Conservation (phyloP, 2,113 vertebrate species). For the Barnardius zonarius region DNA sequence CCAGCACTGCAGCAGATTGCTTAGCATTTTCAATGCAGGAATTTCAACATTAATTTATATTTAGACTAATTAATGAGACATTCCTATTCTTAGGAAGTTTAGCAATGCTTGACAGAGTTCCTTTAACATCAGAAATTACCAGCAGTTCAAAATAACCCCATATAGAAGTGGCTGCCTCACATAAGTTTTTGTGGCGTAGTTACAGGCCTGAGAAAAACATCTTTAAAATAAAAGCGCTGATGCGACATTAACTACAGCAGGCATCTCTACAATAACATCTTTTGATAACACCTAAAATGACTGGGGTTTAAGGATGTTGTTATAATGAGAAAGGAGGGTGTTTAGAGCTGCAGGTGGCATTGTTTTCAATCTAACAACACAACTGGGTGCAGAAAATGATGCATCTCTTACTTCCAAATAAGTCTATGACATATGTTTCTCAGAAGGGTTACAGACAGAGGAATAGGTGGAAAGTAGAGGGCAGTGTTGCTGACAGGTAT, state of each 20-base stretch:
- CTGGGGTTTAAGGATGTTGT: constrained; percentile 55
- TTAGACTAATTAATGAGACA: neutral
- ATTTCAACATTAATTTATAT: neutral
- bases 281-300: constrained; percentile 70
- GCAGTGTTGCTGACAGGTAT: neutral
- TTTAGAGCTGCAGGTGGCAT: constrained; percentile 59
- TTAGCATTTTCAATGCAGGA: neutral
- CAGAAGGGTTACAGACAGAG: neutral
- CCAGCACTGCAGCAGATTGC: neutral
- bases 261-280: constrained; percentile 46
- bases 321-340: constrained; percentile 67
- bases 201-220: neutral
- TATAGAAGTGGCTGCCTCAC: neutral
- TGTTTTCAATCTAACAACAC: constrained; percentile 72
- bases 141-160: neutral
- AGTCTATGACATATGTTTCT: neutral
- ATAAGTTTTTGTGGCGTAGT: constrained; percentile 16
- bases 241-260: constrained; percentile 36
- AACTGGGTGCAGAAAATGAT: constrained; percentile 56
- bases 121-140: neutral
- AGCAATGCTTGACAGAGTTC: neutral
- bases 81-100: neutral
- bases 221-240: constrained; percentile 61
- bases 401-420: constrained; percentile 30
- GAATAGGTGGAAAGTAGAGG: neutral